These are phyloP conservation scores for Oreohelix idahoensis DNA, from an alignment of 1,140 invertebrate species.

Conservation along the genomic window DNA sequence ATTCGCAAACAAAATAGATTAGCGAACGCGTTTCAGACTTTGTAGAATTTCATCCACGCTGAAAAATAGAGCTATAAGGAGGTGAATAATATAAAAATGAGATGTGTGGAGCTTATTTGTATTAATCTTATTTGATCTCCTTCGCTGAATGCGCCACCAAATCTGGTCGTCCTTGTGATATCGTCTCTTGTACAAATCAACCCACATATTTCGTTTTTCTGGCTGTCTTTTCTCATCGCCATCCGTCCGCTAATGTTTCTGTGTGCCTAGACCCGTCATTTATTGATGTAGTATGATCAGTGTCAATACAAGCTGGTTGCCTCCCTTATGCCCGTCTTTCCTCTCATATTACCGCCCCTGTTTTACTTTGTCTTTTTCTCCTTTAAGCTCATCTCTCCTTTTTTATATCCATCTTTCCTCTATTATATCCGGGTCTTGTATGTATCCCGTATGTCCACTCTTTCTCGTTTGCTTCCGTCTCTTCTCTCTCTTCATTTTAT, in stretches of 20 bases:
- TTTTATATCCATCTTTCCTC: no score
- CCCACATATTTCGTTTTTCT: conserved; percentile 1
- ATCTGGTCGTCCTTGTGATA: neutral
- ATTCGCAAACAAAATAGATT: no score
- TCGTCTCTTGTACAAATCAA: neutral
- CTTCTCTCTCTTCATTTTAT: no score
- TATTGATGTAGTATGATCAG: neutral
- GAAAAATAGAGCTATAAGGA: neutral
- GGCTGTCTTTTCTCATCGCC: neutral
- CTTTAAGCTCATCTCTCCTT: no score
- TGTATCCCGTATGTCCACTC: no score
- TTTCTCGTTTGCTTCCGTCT: no score
- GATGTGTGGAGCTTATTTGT: neutral
- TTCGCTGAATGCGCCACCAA: neutral
- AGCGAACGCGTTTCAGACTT: no score
- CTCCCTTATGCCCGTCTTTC: neutral
- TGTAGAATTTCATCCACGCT: no score
- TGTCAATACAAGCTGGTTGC: neutral
- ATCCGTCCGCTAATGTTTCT: neutral
- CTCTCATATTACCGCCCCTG: no score
- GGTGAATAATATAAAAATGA: neutral
- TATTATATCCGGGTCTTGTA: no score
- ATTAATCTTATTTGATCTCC: conserved; percentile 4
- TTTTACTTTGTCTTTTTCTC: no score
- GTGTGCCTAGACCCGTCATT: neutral